phyloP scores from a whole-genome alignment of 2,888 invertebrate species.

The Ditylenchus weischeri region DNA sequence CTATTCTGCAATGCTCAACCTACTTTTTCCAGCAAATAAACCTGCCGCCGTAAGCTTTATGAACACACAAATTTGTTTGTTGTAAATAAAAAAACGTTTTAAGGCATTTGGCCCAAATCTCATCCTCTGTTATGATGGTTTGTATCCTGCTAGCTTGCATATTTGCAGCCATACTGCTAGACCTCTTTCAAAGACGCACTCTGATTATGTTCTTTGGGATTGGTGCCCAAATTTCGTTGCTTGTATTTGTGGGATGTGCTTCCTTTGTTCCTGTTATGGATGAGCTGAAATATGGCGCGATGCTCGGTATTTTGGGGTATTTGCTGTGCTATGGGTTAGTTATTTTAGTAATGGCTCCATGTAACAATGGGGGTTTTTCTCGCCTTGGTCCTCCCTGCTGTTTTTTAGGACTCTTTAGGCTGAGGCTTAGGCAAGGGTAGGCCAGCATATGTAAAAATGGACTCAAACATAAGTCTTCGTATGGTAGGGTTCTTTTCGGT shows the following conservation, averaged over 20 bases:
- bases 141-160: constrained; percentile 42
- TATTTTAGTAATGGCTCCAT: too few relatives aligned
- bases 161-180: constrained; percentile 42
- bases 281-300: constrained; percentile 37
- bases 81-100: constrained; percentile 4
- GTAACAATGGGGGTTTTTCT: too few relatives aligned
- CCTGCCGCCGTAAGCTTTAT: constrained; percentile 32
- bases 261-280: constrained; percentile 34
- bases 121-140: constrained; percentile 49
- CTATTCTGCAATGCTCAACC: constrained; percentile 50
- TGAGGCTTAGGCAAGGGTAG: too few relatives aligned
- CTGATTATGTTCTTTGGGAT: constrained; percentile 34
- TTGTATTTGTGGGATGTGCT: constrained; percentile 26
- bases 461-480: too few relatives aligned
- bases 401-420: too few relatives aligned
- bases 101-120: constrained; percentile 43
- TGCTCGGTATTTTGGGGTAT: constrained; percentile 43
- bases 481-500: too few relatives aligned
- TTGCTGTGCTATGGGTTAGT: constrained; percentile 44
- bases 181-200: constrained; percentile 39
- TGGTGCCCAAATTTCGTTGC: constrained; percentile 26
- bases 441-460: too few relatives aligned
- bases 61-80: too few relatives aligned
- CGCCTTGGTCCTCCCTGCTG: too few relatives aligned
- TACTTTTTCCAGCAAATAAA: constrained; percentile 43